phyloP scores from a whole-genome alignment of 2,113 vertebrate genomes.

The Bubo scandiacus region DNA sequence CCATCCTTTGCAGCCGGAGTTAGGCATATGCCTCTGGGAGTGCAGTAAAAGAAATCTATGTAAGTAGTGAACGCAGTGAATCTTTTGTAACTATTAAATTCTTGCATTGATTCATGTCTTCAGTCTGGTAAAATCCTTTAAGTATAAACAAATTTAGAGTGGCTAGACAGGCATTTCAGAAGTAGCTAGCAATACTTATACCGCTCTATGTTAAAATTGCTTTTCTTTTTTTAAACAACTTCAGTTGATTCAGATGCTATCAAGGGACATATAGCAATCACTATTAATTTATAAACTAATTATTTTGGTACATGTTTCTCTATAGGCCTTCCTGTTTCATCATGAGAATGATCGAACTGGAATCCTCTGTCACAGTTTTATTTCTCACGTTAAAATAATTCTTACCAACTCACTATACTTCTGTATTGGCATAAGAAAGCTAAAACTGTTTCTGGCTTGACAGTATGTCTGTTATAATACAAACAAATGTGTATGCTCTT shows the following conservation, averaged over 20 bases:
- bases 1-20: not conserved
- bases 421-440: conserved; percentile 9
- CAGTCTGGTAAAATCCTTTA: not conserved
- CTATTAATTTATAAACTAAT: conserved; percentile 6
- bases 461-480: conserved; percentile 2
- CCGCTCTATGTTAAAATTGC: not conserved
- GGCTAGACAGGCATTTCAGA: not conserved
- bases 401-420: not conserved
- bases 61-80: not conserved
- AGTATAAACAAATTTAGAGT: not conserved
- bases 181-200: not conserved
- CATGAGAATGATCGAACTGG: not conserved
- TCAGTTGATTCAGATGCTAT: conserved; percentile 30
- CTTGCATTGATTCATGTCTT: not conserved
- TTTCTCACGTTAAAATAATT: conserved; percentile 26
- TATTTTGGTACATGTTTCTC: conserved; percentile 5
- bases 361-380: not conserved
- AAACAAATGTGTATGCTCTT: conserved; percentile 32
- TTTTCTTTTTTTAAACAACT: not conserved
- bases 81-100: not conserved
- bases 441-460: conserved; percentile 14
- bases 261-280: conserved; percentile 34
- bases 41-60: conserved; percentile 19
- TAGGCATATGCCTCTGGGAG: conserved; percentile 14
- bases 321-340: not conserved